Evolutionary conservation across 2,797 vertebrate species (phyloP).

Genomic region (Aphelocoma californica): DNA sequence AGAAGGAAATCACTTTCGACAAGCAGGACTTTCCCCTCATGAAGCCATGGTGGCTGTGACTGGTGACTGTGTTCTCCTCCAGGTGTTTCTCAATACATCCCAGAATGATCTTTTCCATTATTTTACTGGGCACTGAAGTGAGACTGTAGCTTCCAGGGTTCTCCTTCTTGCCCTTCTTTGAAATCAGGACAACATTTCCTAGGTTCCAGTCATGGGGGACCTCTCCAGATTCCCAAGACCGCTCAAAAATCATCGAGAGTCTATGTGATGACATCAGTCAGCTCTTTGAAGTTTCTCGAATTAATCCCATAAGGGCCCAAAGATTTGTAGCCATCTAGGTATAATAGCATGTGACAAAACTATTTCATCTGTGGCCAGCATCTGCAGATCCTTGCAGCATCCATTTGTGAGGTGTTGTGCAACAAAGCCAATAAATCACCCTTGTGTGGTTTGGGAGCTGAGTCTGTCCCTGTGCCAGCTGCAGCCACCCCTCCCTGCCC

Average conservation of each 20-base stretch:
- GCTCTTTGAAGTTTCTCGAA: neutral
- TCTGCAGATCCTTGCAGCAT: neutral
- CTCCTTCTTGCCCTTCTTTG: neutral
- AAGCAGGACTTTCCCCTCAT: neutral
- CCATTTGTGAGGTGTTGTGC: neutral
- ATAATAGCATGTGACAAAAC: neutral
- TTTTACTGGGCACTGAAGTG: neutral
- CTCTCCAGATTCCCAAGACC: neutral
- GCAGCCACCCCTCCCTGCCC: neutral
- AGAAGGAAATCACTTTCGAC: neutral
- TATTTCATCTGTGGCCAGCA: neutral
- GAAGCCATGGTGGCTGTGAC: neutral
- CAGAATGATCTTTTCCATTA: neutral
- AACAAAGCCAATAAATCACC: neutral
- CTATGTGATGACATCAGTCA: neutral
- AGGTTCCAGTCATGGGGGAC: neutral
- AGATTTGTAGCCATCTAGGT: neutral
- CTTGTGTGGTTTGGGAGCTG: neutral
- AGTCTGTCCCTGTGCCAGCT: neutral
- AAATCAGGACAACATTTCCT: fast-evolving
- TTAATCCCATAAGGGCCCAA: neutral
- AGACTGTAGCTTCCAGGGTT: neutral
- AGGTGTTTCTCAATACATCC: neutral
- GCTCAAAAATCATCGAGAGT: neutral
- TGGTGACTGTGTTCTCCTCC: neutral